phyloP scores from a whole-genome alignment of 2,888 invertebrate genomes.

The Leptopilina myrica region DNA sequence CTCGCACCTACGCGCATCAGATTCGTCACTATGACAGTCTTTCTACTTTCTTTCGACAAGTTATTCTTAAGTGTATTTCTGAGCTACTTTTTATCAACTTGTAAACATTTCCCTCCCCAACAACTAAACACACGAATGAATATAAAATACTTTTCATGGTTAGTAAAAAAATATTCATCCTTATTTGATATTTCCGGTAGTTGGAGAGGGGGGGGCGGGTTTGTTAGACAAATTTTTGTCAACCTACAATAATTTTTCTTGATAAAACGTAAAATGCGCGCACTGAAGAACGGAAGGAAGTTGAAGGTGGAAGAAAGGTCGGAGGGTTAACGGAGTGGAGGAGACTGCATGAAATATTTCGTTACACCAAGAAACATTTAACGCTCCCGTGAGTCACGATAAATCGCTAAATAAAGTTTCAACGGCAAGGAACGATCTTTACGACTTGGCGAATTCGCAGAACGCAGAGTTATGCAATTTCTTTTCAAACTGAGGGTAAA shows the following conservation, averaged over 20 bases:
- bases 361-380: slow-evolving; percentile 37
- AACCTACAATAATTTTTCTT: slow-evolving; percentile 33
- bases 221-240: slow-evolving; percentile 28
- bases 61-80: no score
- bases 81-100: no score
- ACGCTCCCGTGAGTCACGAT: slow-evolving; percentile 39
- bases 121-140: no score
- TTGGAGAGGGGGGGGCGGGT: no score
- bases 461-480: slow-evolving; percentile 36
- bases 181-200: not conserved
- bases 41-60: no score
- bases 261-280: slow-evolving; percentile 18
- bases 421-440: slow-evolving; percentile 18
- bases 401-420: slow-evolving; percentile 40
- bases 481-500: not conserved
- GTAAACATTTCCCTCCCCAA: no score
- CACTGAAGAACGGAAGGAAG: slow-evolving; percentile 39
- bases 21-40: no score
- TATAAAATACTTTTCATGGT: not conserved
- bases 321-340: slow-evolving; percentile 40
- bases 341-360: slow-evolving; percentile 41
- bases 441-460: slow-evolving; percentile 29
- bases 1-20: no score
- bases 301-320: slow-evolving; percentile 31
- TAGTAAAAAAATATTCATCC: not conserved